A percentile compares a stretch with the other conserved stretches of the same genome.
These are phyloP conservation scores for Pseudachorutes palmiensis DNA, from an alignment of 1,140 invertebrate species.

Conservation along the genomic window DNA sequence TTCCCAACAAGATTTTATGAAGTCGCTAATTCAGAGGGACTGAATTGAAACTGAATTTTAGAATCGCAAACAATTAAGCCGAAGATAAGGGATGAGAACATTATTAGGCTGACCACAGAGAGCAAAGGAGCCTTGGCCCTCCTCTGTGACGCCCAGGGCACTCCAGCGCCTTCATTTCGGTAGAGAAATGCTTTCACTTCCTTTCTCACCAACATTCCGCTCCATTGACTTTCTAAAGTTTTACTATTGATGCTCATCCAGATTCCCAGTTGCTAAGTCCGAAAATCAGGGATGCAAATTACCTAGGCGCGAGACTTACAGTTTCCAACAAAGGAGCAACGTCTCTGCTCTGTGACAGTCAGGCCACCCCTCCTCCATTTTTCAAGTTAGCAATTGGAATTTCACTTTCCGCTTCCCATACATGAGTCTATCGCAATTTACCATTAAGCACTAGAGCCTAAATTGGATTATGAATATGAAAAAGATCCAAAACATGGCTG, in stretches of 20 bases:
- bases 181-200: constrained; percentile 14
- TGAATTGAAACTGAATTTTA: neutral
- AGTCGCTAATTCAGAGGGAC: neutral
- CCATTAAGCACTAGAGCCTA: no score
- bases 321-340: neutral
- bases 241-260: neutral
- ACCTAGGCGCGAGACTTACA: constrained; percentile 6
- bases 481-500: constrained; percentile 24
- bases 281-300: constrained; percentile 20
- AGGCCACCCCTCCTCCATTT: constrained; percentile 26
- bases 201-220: constrained; percentile 1
- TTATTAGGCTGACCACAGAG: constrained; percentile 39
- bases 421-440: no score
- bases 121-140: constrained; percentile 41
- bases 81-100: constrained; percentile 10
- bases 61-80: neutral
- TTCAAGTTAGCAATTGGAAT: constrained; percentile 29
- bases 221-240: neutral
- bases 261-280: constrained; percentile 17
- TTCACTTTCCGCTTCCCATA: neutral
- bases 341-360: constrained; percentile 26
- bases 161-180: constrained; percentile 31
- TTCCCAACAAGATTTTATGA: neutral
- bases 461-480: no score
- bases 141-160: constrained; percentile 29